Evolutionary conservation across 2,888 invertebrate species (phyloP).

Genomic region (Pristionchus entomophagus): DNA sequence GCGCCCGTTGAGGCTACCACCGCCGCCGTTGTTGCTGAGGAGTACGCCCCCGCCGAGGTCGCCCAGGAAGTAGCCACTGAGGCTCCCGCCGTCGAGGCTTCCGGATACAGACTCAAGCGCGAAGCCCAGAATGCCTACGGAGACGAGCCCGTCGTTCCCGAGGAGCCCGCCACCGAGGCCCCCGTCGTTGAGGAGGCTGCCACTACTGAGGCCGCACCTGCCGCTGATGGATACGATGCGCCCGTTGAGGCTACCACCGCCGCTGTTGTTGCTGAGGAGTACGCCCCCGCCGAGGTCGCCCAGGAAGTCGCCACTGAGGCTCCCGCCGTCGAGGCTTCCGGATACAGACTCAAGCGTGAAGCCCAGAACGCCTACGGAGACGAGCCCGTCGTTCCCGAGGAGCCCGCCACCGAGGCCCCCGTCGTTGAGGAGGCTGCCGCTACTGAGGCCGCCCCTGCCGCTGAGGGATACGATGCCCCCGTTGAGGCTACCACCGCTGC

Average conservation of each 20-base stretch:
- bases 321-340: slow-evolving; percentile 39
- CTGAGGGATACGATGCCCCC: slow-evolving; percentile 48
- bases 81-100: slow-evolving; percentile 17
- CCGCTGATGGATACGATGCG: slow-evolving; percentile 48
- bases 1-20: slow-evolving; percentile 51
- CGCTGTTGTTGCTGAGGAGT: slow-evolving; percentile 13
- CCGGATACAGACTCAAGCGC: slow-evolving; percentile 41
- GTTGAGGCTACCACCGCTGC: slow-evolving; percentile 24
- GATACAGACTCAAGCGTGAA: slow-evolving; percentile 46
- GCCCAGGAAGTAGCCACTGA: slow-evolving; percentile 15
- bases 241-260: slow-evolving; percentile 47
- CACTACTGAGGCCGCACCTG: slow-evolving; percentile 53
- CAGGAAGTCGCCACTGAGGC: slow-evolving; percentile 37
- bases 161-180: slow-evolving; percentile 48
- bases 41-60: slow-evolving; percentile 38
- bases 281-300: slow-evolving; percentile 40
- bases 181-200: slow-evolving; percentile 46
- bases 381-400: slow-evolving; percentile 40
- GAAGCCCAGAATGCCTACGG: slow-evolving; percentile 60
- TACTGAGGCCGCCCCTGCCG: slow-evolving; percentile 48
- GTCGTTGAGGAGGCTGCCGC: slow-evolving; percentile 50
- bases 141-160: slow-evolving; percentile 53
- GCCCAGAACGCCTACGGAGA: slow-evolving; percentile 63
- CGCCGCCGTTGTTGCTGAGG: slow-evolving; percentile 52
- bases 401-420: slow-evolving; percentile 49